Evolutionary conservation across 2,113 vertebrate genomes (phyloP).

Genomic region (Psilopsiagon aurifrons): DNA sequence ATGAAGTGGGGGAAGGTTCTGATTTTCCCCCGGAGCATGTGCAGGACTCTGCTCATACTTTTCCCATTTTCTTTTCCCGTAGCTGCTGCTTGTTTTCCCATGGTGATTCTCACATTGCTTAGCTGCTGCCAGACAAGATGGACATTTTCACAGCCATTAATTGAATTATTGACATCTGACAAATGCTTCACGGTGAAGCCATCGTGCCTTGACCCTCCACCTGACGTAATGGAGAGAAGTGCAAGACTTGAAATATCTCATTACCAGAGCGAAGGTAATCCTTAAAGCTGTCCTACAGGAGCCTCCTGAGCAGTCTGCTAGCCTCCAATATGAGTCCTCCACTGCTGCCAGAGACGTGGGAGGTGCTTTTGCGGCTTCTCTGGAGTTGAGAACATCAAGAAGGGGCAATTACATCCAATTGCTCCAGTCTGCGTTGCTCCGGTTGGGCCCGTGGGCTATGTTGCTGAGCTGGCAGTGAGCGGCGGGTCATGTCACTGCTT

Average conservation of each 20-base stretch:
- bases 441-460: background rate
- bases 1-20: background rate
- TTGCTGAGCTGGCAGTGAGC: background rate
- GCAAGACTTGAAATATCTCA: background rate
- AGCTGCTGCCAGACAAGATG: background rate
- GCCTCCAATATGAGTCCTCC: background rate
- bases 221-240: background rate
- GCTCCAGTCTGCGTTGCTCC: fast-evolving
- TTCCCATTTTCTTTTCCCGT: background rate
- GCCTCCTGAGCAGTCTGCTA: background rate
- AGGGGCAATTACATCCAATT: background rate
- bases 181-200: background rate
- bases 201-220: background rate
- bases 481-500: background rate
- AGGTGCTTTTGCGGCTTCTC: background rate
- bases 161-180: background rate
- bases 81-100: background rate
- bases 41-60: background rate
- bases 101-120: background rate
- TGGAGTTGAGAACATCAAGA: background rate
- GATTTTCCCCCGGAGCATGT: background rate
- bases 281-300: background rate
- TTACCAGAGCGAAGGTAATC: background rate
- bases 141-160: constrained; percentile 2
- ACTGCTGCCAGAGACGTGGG: fast-evolving